phyloP scores from a whole-genome alignment of 2,797 vertebrate species.

The Eupleurogrammus muticus region DNA sequence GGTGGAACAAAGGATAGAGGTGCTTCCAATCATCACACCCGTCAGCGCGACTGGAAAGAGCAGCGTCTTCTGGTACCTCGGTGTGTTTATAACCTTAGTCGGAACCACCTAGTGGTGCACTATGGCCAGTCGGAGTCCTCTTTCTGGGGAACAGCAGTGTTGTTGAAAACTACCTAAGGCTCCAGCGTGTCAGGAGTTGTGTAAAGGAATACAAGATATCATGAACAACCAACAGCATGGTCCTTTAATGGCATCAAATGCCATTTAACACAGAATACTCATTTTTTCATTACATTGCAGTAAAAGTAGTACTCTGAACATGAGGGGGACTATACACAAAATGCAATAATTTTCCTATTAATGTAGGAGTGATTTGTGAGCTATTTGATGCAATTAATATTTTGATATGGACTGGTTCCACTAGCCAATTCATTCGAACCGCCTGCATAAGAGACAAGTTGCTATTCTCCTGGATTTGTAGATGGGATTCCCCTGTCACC shows the following conservation, averaged over 20 bases:
- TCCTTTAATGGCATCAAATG: conserved; percentile 28
- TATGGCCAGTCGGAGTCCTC: no score
- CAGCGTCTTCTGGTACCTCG: no score
- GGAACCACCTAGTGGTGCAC: no score
- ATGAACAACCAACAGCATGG: conserved; percentile 18
- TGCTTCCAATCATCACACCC: no score
- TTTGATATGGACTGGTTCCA: conserved; percentile 56
- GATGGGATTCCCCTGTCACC: conserved; percentile 24
- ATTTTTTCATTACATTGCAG: conserved; percentile 16
- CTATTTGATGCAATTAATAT: conserved; percentile 60
- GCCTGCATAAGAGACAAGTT: conserved; percentile 33
- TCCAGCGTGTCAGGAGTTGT: no score
- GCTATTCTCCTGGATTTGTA: conserved; percentile 25
- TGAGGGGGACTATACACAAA: conserved; percentile 42
- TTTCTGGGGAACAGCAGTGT: no score
- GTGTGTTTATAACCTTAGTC: no score
- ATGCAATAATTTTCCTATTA: conserved; percentile 52
- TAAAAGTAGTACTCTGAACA: conserved; percentile 40
- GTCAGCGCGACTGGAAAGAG: no score
- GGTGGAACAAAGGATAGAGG: no score
- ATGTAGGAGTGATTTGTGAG: no score
- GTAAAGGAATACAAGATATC: no score
- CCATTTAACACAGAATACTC: conserved; percentile 37
- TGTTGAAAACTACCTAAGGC: no score
- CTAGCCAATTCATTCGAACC: conserved; percentile 43